Conservation (phyloP, 2,797 vertebrate genomes). For the Rhinella marina region DNA sequence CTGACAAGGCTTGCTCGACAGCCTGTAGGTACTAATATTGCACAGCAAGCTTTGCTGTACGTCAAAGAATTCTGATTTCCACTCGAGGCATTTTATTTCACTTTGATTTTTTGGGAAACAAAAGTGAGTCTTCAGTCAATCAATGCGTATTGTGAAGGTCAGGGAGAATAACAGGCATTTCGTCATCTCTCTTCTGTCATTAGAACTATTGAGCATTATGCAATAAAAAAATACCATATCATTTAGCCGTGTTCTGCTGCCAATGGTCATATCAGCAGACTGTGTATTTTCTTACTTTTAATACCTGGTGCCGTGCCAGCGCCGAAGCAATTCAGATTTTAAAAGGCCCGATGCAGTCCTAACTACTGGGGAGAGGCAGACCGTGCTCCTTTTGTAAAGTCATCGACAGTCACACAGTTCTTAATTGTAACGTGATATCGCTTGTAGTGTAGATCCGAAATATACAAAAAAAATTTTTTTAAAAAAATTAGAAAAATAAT, state of each 20-base stretch:
- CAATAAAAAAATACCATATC: constrained; percentile 67
- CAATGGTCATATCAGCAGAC: constrained; percentile 47
- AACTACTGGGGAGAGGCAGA: not conserved
- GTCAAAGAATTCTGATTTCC: constrained; percentile 95
- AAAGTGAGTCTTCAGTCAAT: constrained; percentile 89
- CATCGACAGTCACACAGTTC: constrained; percentile 7
- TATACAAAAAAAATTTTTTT: too few species aligned
- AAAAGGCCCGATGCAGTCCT: not conserved
- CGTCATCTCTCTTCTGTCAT: constrained; percentile 70
- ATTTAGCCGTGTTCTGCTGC: constrained; percentile 30
- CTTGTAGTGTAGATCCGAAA: not conserved
- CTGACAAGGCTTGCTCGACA: constrained; percentile 73
- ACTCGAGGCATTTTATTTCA: constrained; percentile 91
- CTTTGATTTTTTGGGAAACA: constrained; percentile 93
- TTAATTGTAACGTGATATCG: constrained; percentile 33
- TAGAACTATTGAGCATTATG: constrained; percentile 69
- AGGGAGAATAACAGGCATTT: constrained; percentile 74
- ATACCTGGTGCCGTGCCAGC: constrained; percentile 39
- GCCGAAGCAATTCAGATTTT: not conserved
- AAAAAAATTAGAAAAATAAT: not conserved
- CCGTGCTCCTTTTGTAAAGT: constrained; percentile 3
- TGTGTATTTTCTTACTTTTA: constrained; percentile 50
- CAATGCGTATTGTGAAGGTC: constrained; percentile 89
- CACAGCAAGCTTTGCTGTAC: constrained; percentile 78
- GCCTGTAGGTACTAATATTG: constrained; percentile 78